Evolutionary conservation across 2,797 vertebrate species (phyloP), one percentile per base, ranked within the genome.

Genomic region (Prionace glauca): DNA sequence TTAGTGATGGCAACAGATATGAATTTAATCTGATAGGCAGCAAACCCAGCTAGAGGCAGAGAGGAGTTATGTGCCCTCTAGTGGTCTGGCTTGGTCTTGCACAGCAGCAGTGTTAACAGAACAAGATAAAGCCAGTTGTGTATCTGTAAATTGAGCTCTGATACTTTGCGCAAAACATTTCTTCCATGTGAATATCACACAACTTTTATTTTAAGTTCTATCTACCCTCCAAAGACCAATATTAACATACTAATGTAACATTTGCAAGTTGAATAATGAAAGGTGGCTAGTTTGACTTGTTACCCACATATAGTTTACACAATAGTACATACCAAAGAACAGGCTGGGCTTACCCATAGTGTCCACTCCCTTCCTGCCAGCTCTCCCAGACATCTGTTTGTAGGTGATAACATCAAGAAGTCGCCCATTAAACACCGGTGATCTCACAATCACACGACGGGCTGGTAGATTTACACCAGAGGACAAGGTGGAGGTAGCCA

Each of bases 401-500:
- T 99, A 99, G 22, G 99, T 98, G 96, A 99, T 98, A n/a, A 98
- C 97, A 96, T 99, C 98, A 96, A 99, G 97, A 96, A 98, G 96
- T 92, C 95, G 98, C 95, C 99, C 98, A 3, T 98, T 98, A 95
- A 99, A 99, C 60, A 98, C 96, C 5, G 99, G 99, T 0, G 98
- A 99, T 95, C 99, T 98, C 96, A 99, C 98, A 96, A 99, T 99
- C 96, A 99, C 99, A 87, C 99, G 97, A 45, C 98, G 98, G 1
- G 99, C 99, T 9, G 99, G 99, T 62, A 99, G 97, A 96, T 99
- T 99, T 94, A 99, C 99, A 7, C 99, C 99, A 1, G 99, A 99
- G 0, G 99, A 99, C 71, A 99, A 98, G 0, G 99, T 99, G 36
- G 99, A 99, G 32, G 99, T 99, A 32, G 99, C 99, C 0, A 97